Evolutionary conservation across 2,797 vertebrate species (phyloP), one percentile per base, ranked within the genome.

Genomic region (Siniperca undulata): DNA sequence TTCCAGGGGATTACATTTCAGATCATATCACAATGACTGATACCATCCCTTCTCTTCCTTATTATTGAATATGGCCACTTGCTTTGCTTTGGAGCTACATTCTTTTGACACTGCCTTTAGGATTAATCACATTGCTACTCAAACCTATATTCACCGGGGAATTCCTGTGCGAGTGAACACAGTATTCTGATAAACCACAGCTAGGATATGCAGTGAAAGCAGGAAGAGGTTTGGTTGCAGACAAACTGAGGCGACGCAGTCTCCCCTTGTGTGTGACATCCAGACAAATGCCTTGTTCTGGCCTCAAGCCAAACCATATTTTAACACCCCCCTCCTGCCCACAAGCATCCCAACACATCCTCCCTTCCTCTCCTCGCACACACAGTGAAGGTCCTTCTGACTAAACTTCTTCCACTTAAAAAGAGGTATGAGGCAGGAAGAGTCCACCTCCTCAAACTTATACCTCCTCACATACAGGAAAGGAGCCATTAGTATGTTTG

Each of bases 221-320:
- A 71, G 59, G 64, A 30, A 44, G 34, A 27, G 61, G 50, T 56
- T 58, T 22, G 59, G 66, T 4, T 52, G 19, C 44, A 46, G 14
- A 46, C 40, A 46, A 70, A 60, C 20, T 8, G 61, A 71, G 50
- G 71, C 52, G 59, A 83, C 69, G 68, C 52, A 36, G 44, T 56
- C 60, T 79, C 58, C 24, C 56, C 2, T 65, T 62, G 66, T 59
- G 82, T 81, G 68, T 70, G 77, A 89, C 82, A 90, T 75, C 64
- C 82, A 87, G 79, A 89, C 78, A 87, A 90, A 88, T 87, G 79
- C 81, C 83, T 69, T 50, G 66, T 66, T 69, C 76, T 85, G 83
- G 81, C 77, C 42, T 74, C 14, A 4, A 70, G 82, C 89, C 82
- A 89, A 83, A 66, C 52, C 53, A 86, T 61, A 78, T 85, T 84